phyloP scores from a whole-genome alignment of 2,797 vertebrate species.

The Notoglanidium macrostoma region DNA sequence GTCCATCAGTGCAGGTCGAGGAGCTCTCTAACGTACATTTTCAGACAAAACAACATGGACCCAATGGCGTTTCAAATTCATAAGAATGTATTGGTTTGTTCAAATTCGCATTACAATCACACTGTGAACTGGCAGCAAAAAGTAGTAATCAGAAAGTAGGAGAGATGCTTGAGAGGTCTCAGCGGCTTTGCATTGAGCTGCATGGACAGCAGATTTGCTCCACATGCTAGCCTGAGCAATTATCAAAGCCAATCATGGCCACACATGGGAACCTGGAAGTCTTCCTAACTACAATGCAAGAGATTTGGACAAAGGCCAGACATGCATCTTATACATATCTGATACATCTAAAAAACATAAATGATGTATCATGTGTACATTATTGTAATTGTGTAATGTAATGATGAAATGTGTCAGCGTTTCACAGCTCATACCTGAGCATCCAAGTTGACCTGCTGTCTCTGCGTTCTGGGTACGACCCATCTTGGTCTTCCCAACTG shows the following conservation, averaged over 20 bases:
- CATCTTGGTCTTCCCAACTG: constrained; percentile 32
- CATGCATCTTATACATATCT: constrained; percentile 26
- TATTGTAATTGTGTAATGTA: constrained; percentile 14
- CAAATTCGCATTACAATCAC: not conserved
- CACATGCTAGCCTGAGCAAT: constrained; percentile 74
- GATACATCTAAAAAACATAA: constrained; percentile 7
- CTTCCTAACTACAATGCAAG: constrained; percentile 55
- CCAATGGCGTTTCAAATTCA: not conserved
- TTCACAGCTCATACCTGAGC: constrained; percentile 54
- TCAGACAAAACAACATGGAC: constrained; percentile 10
- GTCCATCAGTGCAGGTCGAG: constrained; percentile 4
- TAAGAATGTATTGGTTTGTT: not conserved
- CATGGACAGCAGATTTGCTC: constrained; percentile 74
- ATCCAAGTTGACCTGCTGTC: constrained; percentile 44
- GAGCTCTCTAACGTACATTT: constrained; percentile 23
- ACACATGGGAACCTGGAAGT: constrained; percentile 67
- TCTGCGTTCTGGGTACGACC: constrained; percentile 18
- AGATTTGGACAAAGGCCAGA: constrained; percentile 11
- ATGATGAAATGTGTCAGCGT: not conserved
- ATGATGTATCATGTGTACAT: constrained; percentile 5
- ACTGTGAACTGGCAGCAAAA: not conserved
- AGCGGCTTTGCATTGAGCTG: constrained; percentile 60
- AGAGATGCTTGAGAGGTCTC: constrained; percentile 40
- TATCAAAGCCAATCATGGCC: constrained; percentile 72
- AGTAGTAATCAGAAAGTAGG: not conserved